Evolutionary conservation across 2,797 vertebrate species (phyloP).

Genomic region (Hydrocynus forskahlii): DNA sequence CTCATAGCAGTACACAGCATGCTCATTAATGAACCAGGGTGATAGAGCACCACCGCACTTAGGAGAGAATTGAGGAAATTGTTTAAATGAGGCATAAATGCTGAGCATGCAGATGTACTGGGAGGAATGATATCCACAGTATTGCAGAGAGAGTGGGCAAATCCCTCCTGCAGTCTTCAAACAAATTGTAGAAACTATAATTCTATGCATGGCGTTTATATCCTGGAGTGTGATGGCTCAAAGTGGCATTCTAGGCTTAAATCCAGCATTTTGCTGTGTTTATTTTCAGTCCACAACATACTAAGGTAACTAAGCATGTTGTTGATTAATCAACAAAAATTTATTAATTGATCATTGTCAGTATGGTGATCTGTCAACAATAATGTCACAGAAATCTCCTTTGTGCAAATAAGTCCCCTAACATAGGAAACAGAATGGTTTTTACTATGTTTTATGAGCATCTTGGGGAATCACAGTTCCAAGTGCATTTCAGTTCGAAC

Average conservation of each 20-base stretch:
- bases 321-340: too few relatives aligned
- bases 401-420: too few relatives aligned
- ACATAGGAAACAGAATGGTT: too few relatives aligned
- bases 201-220: background rate
- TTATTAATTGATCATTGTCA: too few relatives aligned
- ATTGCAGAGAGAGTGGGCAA: background rate
- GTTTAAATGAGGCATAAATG: background rate
- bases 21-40: background rate
- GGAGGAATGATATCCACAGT: background rate
- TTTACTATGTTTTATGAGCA: too few relatives aligned
- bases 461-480: too few relatives aligned
- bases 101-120: background rate
- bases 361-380: too few relatives aligned
- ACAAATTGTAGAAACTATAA: background rate
- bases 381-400: too few relatives aligned
- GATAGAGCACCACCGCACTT: background rate
- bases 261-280: background rate
- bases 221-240: background rate
- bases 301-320: too few relatives aligned
- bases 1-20: background rate
- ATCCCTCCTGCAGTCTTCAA: background rate
- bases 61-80: too few relatives aligned
- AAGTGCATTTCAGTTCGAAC: too few relatives aligned
- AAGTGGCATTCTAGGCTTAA: background rate
- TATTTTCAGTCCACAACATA: too few relatives aligned